phyloP scores from a whole-genome alignment of 1,140 invertebrate species.

The Euwallacea fornicatus region DNA sequence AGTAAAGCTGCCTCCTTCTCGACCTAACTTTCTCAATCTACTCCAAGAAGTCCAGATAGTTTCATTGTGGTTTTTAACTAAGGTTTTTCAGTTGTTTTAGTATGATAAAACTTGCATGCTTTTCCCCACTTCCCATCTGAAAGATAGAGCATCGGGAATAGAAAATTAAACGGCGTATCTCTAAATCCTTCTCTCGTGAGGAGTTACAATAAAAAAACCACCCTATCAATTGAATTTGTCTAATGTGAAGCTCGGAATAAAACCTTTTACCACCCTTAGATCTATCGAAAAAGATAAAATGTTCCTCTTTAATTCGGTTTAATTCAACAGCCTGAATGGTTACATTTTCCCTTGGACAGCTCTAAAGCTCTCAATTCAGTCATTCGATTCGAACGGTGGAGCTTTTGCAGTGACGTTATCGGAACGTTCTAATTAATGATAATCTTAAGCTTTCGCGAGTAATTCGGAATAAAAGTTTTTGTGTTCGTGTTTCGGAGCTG shows the following conservation, averaged over 20 bases:
- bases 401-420: conserved; percentile 39
- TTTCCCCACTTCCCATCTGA: no score
- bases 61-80: no score
- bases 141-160: not conserved
- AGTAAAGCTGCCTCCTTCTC: no score
- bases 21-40: no score
- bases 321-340: conserved; percentile 38
- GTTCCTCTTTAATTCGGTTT: conserved; percentile 40
- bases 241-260: conserved; percentile 28
- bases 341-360: conserved; percentile 33
- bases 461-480: conserved; percentile 20
- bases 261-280: conserved; percentile 29
- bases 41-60: no score
- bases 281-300: conserved; percentile 28
- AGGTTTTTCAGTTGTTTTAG: not conserved
- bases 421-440: conserved; percentile 42
- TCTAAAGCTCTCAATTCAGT: conserved; percentile 40
- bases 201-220: conserved; percentile 8
- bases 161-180: not conserved
- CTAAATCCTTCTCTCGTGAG: not conserved
- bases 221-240: conserved; percentile 28
- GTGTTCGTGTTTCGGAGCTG: not conserved
- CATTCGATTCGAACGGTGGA: conserved; percentile 27
- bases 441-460: conserved; percentile 40
- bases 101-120: not conserved